phyloP scores from a whole-genome alignment of 2,113 vertebrate species.

The Acanthisitta chloris region DNA sequence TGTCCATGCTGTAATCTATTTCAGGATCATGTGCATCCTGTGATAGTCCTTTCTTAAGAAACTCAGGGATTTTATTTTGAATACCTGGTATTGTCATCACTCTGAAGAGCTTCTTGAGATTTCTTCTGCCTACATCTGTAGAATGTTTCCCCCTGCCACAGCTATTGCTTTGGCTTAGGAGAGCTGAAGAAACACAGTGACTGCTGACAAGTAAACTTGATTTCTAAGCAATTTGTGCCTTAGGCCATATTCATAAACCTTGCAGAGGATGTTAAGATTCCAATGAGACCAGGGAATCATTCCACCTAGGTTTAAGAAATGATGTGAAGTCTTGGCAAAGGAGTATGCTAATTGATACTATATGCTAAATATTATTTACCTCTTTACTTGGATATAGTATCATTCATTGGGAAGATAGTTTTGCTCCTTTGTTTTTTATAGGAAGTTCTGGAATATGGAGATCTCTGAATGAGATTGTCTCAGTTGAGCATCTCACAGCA shows the following conservation, averaged over 20 bases:
- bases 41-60: background rate
- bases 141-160: background rate
- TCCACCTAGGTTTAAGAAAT: background rate
- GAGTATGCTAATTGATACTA: background rate
- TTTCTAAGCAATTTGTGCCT: background rate
- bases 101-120: background rate
- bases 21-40: background rate
- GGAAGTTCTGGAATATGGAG: background rate
- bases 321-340: background rate
- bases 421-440: background rate
- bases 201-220: background rate
- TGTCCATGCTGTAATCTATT: background rate
- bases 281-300: background rate
- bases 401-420: background rate
- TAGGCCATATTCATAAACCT: background rate
- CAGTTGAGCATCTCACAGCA: background rate
- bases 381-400: background rate
- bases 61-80: background rate
- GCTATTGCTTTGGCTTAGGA: background rate
- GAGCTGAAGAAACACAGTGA: background rate
- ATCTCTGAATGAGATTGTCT: background rate
- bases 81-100: background rate
- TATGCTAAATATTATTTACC: background rate
- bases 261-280: background rate
- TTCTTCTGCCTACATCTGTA: rapidly evolving